Percentiles rank a stretch among this genome's conserved stretches.
phyloP scores from a whole-genome alignment of 35 echinoderm and acorn worm genomes.

The Patiria miniata region DNA sequence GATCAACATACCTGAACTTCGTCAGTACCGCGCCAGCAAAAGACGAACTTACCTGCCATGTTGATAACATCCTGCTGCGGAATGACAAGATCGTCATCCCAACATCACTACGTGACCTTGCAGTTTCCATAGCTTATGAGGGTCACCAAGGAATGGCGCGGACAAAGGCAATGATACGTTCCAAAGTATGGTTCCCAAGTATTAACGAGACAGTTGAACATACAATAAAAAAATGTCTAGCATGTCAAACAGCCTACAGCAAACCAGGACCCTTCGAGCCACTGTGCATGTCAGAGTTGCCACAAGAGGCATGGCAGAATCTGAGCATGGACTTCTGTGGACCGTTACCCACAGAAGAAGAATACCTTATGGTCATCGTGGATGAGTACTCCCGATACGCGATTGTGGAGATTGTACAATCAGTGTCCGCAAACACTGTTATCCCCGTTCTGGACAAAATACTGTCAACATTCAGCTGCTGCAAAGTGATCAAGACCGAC shows the following conservation, averaged over 20 bases:
- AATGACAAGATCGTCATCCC: constrained; percentile 43
- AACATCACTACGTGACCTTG: constrained; percentile 29
- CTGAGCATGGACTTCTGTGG: constrained; percentile 73
- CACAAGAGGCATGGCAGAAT: constrained; percentile 52
- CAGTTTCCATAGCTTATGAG: constrained; percentile 60
- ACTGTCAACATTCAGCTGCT: constrained; percentile 60
- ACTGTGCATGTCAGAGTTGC: constrained; percentile 65
- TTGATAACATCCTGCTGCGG: constrained; percentile 49
- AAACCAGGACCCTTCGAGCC: constrained; percentile 35
- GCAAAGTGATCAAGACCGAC: constrained; percentile 62
- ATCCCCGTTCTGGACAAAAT: constrained; percentile 70
- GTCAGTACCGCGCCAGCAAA: neutral
- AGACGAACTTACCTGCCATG: neutral
- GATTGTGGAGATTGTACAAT: constrained; percentile 60
- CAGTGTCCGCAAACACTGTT: constrained; percentile 51
- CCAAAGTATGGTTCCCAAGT: constrained; percentile 78
- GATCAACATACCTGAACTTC: neutral
- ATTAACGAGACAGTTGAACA: constrained; percentile 45
- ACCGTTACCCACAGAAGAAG: constrained; percentile 41
- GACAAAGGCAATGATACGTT: constrained; percentile 62
- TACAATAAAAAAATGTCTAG: constrained; percentile 45
- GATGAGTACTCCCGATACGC: constrained; percentile 70
- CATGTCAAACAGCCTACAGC: constrained; percentile 65
- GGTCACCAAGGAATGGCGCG: constrained; percentile 79
- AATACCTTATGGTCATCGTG: constrained; percentile 46